A percentile compares a stretch with the other conserved stretches of the same genome.
Conservation (phyloP, 2,797 vertebrate species). For the Taenioides sp. region DNA sequence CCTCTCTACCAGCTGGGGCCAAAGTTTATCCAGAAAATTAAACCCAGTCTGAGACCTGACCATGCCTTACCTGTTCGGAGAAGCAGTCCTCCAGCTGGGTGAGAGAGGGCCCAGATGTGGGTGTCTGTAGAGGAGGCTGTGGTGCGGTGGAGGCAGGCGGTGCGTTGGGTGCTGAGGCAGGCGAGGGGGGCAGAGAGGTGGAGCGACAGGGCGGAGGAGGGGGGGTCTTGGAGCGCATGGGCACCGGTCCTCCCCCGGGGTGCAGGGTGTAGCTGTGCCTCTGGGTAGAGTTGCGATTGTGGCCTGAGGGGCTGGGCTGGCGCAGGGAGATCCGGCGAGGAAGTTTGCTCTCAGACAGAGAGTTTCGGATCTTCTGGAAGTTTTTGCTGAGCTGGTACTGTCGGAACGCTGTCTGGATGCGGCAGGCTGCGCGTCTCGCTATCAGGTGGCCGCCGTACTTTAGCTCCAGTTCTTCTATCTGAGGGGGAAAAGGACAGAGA, state of each 20-base stretch:
- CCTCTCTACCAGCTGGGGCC: too few species aligned
- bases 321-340: constrained; percentile 94
- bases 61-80: constrained; percentile 80
- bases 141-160: constrained; percentile 13
- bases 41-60: neutral
- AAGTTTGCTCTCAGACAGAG: constrained; percentile 92
- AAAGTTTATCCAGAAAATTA: neutral
- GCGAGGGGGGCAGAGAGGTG: constrained; percentile 86
- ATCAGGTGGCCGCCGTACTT: constrained; percentile 96
- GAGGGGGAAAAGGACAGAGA: constrained; percentile 26
- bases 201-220: constrained; percentile 84
- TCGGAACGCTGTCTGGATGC: constrained; percentile 96
- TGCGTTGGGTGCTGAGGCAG: constrained; percentile 51
- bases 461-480: constrained; percentile 98
- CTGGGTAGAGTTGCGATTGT: constrained; percentile 59
- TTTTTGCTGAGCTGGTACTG: constrained; percentile 99
- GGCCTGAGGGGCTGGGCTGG: constrained; percentile 78
- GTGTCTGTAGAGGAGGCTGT: constrained; percentile 74
- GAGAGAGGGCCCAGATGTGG: constrained; percentile 82
- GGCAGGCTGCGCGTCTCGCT: constrained; percentile 91
- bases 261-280: constrained; percentile 75
- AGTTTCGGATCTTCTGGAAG: constrained; percentile 98
- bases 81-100: constrained; percentile 98
- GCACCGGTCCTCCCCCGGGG: constrained; percentile 75
- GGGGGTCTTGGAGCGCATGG: constrained; percentile 73